These are phyloP conservation scores for Pterophyllum scalare DNA, from an alignment of 2,113 vertebrate species.

Conservation along the genomic window DNA sequence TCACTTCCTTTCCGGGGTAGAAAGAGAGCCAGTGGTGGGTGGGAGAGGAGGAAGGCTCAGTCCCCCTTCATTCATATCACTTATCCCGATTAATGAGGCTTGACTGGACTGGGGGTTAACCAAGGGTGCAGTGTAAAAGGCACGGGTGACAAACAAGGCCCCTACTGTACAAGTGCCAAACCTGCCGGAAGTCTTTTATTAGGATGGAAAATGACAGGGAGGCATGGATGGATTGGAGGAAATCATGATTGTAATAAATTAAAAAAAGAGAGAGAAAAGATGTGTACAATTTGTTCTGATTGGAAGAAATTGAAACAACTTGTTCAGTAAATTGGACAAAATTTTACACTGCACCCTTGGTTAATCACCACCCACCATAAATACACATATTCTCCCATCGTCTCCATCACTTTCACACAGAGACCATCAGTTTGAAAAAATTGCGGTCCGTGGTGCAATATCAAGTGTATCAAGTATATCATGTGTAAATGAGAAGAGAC, in stretches of 20 bases:
- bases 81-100: constrained; percentile 73
- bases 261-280: background rate
- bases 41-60: constrained; percentile 57
- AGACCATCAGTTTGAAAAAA: constrained; percentile 9
- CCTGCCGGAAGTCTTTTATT: constrained; percentile 69
- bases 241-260: background rate
- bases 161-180: constrained; percentile 58
- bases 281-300: background rate
- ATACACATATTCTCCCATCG: constrained; percentile 68
- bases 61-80: constrained; percentile 69
- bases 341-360: too few species aligned
- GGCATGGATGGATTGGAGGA: background rate
- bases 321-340: too few species aligned
- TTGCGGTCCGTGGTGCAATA: too few species aligned
- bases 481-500: constrained; percentile 11
- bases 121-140: constrained; percentile 62
- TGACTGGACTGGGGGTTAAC: constrained; percentile 70
- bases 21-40: constrained; percentile 67
- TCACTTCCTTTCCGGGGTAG: constrained; percentile 81
- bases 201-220: constrained; percentile 28
- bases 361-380: constrained; percentile 73
- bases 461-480: background rate
- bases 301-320: background rate
- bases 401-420: constrained; percentile 51
- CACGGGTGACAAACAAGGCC: constrained; percentile 69